A percentile compares a stretch with the other conserved stretches of the same genome.
Conservation (phyloP, 2,888 invertebrate genomes). For the Drosophila maculinotata region DNA sequence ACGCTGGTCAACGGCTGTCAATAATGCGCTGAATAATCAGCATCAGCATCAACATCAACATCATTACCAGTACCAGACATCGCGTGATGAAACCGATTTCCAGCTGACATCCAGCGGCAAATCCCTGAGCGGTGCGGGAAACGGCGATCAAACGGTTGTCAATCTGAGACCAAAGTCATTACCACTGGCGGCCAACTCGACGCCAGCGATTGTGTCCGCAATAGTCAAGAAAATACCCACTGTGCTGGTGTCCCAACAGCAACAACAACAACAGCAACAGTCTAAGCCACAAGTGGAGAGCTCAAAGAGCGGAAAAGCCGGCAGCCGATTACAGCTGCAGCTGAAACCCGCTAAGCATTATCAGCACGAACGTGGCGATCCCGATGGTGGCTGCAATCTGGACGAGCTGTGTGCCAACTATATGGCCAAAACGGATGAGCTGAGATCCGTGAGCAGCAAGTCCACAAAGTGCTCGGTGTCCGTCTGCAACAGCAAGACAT, state of each 20-base stretch:
- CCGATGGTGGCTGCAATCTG: conserved; percentile 90
- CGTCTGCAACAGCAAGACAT: conserved; percentile 25
- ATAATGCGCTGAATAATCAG: conserved; percentile 81
- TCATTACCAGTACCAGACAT: conserved; percentile 70
- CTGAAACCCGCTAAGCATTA: conserved; percentile 80
- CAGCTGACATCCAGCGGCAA: conserved; percentile 54
- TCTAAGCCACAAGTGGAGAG: conserved; percentile 39
- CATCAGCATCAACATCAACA: conserved; percentile 73
- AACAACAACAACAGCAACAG: conserved; percentile 37
- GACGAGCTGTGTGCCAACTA: conserved; percentile 86
- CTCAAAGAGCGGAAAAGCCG: conserved; percentile 37
- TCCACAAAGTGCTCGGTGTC: conserved; percentile 79
- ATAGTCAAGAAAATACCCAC: conserved; percentile 85
- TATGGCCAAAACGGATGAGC: conserved; percentile 85
- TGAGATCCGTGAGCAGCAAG: conserved; percentile 92
- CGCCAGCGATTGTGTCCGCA: conserved; percentile 85
- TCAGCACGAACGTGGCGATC: conserved; percentile 90
- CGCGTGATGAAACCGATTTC: conserved; percentile 85
- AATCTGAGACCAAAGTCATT: conserved; percentile 84
- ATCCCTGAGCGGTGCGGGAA: conserved; percentile 8
- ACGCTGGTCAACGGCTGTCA: conserved; percentile 86
- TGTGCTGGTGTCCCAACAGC: conserved; percentile 74
- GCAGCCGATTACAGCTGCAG: conserved; percentile 77
- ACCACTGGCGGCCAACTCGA: conserved; percentile 84
- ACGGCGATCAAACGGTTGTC: conserved; percentile 43